Base-by-base conservation (phyloP, 2,888 invertebrate genomes). In the Branchipolynoe longqiensis region DNA sequence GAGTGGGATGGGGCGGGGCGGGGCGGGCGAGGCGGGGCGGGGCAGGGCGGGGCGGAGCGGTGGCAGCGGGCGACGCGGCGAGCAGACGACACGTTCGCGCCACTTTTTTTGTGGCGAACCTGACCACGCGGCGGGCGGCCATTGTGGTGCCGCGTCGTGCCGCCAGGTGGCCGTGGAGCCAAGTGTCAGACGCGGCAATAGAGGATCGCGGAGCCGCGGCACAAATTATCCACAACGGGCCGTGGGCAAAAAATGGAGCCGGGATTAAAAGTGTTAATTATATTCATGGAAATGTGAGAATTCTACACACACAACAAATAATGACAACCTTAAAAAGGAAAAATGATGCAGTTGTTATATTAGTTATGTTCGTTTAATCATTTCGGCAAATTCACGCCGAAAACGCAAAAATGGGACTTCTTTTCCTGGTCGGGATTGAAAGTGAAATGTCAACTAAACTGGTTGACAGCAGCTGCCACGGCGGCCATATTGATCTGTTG, bases 351-450 rank as follows among this genome's bases (percentile, higher is more conserved):
- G 36, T 18, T 69, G 38, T 38, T 36, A 38, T 69, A 69, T 38
- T 69, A 69, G 38, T 69, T 69, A 69, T 69, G 36, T 25, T n/a
- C 36, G 33, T 69, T 69, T 69, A 69, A 69, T 69, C 69, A 33
- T 69, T 69, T 69, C 38, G 12, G 3, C 33, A 64, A 69, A 38
- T 69, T 33, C 25, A n/a, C 18, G 36, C 28, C 36, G 33, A 69
- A 69, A 33, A 33, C 38, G 31, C 18, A 38, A 25, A 38, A 69
- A 38, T n/a, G 25, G 2, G 33, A 38, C 22, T 22, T 33, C 25
- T 69, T 33, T 8, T 36, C 8, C 38, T 22, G 69, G 14, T 62
- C 14, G 36, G 36, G 22, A 22, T 38, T 22, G 14, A 69, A 38
- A 18, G 22, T 22, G 36, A 69, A 69, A 69, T 69, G 69, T 69